Evolutionary conservation across 1,140 invertebrate genomes (phyloP).

Genomic region (Dendrolimus punctatus): DNA sequence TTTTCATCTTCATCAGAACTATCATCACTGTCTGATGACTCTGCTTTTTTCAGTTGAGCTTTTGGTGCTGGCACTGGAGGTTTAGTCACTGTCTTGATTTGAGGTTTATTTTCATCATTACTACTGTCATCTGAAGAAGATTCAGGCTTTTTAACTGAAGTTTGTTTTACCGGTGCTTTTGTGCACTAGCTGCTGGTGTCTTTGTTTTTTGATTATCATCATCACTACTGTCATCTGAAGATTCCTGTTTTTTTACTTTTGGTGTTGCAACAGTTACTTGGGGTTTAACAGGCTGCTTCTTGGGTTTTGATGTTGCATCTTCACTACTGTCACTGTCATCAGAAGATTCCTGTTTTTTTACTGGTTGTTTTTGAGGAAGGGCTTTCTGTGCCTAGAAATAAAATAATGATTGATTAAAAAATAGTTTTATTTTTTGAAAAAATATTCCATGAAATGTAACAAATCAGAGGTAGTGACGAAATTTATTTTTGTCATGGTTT

Average conservation of each 20-base stretch:
- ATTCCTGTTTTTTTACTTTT: conserved; percentile 24
- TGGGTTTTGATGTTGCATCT: conserved; percentile 29
- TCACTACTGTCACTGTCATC: conserved; percentile 31
- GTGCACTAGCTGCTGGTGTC: conserved; percentile 38
- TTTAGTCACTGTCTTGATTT: no score
- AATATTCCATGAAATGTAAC: conserved; percentile 5
- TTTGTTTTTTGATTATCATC: conserved; percentile 23
- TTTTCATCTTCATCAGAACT: no score
- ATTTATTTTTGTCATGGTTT: conserved; percentile 8
- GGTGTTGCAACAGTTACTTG: conserved; percentile 15
- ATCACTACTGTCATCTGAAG: conserved; percentile 25
- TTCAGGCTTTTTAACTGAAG: conserved; percentile 13
- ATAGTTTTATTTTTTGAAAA: conserved; percentile 15
- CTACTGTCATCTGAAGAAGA: no score
- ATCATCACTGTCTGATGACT: no score
- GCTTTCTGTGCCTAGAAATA: conserved; percentile 18
- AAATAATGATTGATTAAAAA: not conserved
- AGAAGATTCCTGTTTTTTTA: conserved; percentile 21
- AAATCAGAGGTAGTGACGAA: conserved; percentile 66
- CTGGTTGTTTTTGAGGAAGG: conserved; percentile 9
- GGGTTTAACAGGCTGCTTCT: conserved; percentile 28
- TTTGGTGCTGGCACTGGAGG: no score
- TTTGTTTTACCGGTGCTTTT: conserved; percentile 16
- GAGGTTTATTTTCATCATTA: no score
- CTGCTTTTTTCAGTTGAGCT: no score